phyloP scores from a whole-genome alignment of 2,888 invertebrate genomes.

The Candidula unifasciata region DNA sequence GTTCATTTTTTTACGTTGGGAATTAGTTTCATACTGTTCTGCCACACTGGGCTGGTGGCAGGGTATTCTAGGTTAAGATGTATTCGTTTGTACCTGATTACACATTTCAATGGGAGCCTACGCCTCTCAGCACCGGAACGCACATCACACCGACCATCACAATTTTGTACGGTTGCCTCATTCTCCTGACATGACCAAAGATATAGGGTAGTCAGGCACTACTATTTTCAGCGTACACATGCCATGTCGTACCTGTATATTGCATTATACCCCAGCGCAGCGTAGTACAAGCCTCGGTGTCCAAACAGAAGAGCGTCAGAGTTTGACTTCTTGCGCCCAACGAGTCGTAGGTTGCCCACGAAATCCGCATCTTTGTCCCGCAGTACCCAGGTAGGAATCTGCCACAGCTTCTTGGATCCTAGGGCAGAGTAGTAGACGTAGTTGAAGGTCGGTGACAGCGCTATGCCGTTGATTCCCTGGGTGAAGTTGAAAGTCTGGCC shows the following conservation, averaged over 20 bases:
- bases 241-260: conserved; percentile 17
- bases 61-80: too few species aligned
- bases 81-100: too few species aligned
- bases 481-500: conserved; percentile 16
- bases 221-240: neutral
- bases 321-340: conserved; percentile 36
- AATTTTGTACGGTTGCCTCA: too few species aligned
- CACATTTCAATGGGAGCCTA: too few species aligned
- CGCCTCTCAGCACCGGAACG: too few species aligned
- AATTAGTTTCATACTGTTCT: too few species aligned
- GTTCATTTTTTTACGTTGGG: too few species aligned
- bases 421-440: conserved; percentile 66
- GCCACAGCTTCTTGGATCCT: conserved; percentile 58
- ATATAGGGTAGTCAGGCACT: too few species aligned
- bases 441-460: conserved; percentile 65
- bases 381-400: conserved; percentile 45
- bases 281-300: conserved; percentile 33
- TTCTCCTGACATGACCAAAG: too few species aligned
- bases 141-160: too few species aligned
- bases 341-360: neutral
- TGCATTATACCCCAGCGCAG: conserved; percentile 21
- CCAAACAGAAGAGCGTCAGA: conserved; percentile 41
- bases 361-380: conserved; percentile 15
- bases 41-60: too few species aligned
- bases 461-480: conserved; percentile 65